Evolutionary conservation across 1,140 invertebrate species (phyloP).

Genomic region (Heliconius congener): DNA sequence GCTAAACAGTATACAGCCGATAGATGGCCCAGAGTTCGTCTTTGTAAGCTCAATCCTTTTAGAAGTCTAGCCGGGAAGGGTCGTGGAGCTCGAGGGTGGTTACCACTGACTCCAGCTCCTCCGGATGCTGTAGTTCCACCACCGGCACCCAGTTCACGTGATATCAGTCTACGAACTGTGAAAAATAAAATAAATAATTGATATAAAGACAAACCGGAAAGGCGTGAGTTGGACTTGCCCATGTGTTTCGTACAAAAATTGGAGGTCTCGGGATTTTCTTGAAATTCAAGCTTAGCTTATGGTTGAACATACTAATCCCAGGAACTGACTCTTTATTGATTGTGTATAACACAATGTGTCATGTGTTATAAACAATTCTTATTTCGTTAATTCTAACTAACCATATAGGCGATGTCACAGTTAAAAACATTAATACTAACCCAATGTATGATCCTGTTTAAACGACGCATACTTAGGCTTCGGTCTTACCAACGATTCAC

Average conservation of each 20-base stretch:
- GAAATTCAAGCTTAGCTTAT: too few species aligned
- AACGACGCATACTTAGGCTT: conserved; percentile 52
- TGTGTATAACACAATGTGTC: too few species aligned
- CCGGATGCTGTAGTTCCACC: conserved; percentile 43
- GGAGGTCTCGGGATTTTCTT: too few species aligned
- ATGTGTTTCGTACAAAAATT: too few species aligned
- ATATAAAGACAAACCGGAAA: not conserved
- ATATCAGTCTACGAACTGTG: conserved; percentile 87
- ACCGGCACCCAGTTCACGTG: conserved; percentile 82
- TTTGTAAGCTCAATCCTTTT: conserved; percentile 87
- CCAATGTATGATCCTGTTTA: conserved; percentile 59
- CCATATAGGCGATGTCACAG: too few species aligned
- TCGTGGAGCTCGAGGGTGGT: conserved; percentile 76
- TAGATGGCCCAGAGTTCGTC: conserved; percentile 95
- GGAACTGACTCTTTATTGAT: too few species aligned
- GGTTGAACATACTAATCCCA: too few species aligned
- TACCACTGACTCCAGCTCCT: conserved; percentile 34
- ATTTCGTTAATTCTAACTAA: too few species aligned
- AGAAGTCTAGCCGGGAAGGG: conserved; percentile 88
- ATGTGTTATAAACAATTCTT: too few species aligned
- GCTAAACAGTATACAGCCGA: conserved; percentile 98
- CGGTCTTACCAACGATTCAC: conserved; percentile 59
- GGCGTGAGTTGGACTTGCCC: too few species aligned
- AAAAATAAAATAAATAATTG: not conserved
- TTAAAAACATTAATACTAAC: conserved; percentile 41